A percentile compares a stretch with the other conserved stretches of the same genome.
Evolutionary conservation across 2,113 vertebrate species (phyloP).

Genomic region (Pagrus major): DNA sequence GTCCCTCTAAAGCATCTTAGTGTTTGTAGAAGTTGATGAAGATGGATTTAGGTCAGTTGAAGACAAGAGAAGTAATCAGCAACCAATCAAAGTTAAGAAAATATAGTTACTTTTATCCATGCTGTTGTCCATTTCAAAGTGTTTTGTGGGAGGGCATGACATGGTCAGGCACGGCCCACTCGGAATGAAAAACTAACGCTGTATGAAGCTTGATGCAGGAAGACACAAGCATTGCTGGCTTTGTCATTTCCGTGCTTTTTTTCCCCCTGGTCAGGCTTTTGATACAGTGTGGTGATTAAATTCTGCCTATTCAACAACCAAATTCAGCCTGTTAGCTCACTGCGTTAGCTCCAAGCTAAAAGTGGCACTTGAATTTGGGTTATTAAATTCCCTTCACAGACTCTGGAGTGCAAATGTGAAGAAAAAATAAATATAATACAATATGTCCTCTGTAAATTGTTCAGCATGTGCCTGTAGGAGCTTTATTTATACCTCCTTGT

Average conservation of each 20-base stretch:
- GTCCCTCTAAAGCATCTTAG: slow-evolving; percentile 11
- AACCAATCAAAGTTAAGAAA: background rate
- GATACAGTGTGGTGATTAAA: background rate
- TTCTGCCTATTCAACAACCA: background rate
- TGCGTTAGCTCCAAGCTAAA: background rate
- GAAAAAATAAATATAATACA: background rate
- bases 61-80: background rate
- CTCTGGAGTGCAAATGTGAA: slow-evolving; percentile 11
- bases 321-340: background rate
- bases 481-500: background rate
- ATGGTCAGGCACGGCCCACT: background rate
- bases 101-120: slow-evolving; percentile 2
- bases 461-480: background rate
- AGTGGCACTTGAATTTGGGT: background rate
- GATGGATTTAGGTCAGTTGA: background rate
- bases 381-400: background rate
- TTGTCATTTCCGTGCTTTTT: background rate
- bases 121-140: background rate
- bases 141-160: background rate
- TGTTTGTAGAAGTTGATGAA: background rate
- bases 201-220: background rate
- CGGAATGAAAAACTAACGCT: background rate
- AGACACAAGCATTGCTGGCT: background rate
- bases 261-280: background rate
- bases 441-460: background rate